Conservation (phyloP, 2,888 invertebrate genomes). For the Zhengitettix transpicula region DNA sequence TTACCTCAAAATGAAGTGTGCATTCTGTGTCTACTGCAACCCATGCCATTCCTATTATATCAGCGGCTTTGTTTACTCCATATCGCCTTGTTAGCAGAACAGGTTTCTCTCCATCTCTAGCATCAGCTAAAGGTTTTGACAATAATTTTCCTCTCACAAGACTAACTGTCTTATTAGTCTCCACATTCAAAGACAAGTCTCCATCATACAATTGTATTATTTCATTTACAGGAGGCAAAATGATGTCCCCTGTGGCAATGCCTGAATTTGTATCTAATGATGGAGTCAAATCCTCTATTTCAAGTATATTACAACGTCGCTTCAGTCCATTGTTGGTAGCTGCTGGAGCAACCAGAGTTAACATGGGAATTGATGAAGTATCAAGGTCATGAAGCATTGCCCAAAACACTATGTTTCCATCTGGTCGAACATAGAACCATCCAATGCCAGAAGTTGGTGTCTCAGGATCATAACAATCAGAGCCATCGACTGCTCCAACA, state of each 20-base stretch:
- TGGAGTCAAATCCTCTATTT: slow-evolving; percentile 55
- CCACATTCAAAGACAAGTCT: slow-evolving; percentile 62
- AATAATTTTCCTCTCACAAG: slow-evolving; percentile 51
- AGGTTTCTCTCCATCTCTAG: slow-evolving; percentile 50
- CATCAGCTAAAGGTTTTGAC: slow-evolving; percentile 55
- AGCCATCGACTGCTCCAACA: too few species aligned
- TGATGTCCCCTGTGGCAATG: slow-evolving; percentile 57
- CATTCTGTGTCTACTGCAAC: slow-evolving; percentile 63
- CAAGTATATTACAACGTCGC: slow-evolving; percentile 24
- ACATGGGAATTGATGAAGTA: slow-evolving; percentile 5
- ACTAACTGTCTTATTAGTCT: slow-evolving; percentile 35
- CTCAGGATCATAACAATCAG: too few species aligned
- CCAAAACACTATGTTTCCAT: slow-evolving; percentile 61
- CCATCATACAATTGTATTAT: slow-evolving; percentile 70
- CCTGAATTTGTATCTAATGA: slow-evolving; percentile 21
- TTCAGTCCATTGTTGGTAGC: slow-evolving; percentile 26
- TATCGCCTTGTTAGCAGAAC: slow-evolving; percentile 41
- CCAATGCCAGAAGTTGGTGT: slow-evolving; percentile 37
- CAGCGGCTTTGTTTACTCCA: slow-evolving; percentile 23
- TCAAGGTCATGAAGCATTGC: slow-evolving; percentile 34
- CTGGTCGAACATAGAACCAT: slow-evolving; percentile 61
- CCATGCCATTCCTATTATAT: slow-evolving; percentile 66
- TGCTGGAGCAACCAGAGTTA: slow-evolving; percentile 15
- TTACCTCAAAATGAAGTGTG: slow-evolving; percentile 63
- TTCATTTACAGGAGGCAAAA: slow-evolving; percentile 32